Percentiles rank a stretch among this genome's conserved stretches.
These are phyloP conservation scores for Corynorhinus townsendii DNA, from an alignment of 2,113 vertebrate genomes.

Conservation along the genomic window DNA sequence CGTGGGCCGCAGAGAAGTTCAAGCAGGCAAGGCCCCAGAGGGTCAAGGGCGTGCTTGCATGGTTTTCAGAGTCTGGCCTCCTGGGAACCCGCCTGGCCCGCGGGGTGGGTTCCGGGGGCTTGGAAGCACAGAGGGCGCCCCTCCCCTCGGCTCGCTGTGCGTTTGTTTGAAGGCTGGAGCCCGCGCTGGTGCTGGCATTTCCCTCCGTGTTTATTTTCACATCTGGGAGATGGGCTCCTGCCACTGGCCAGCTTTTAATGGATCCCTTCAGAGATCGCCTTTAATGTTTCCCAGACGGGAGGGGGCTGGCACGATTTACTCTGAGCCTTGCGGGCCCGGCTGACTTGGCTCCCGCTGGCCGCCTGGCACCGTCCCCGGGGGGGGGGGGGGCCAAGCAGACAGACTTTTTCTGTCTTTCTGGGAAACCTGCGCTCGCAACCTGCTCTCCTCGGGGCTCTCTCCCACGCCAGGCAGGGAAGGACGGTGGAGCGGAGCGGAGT, in stretches of 20 bases:
- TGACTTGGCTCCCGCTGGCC: constrained; percentile 40
- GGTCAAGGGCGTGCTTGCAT: not conserved
- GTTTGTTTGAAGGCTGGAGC: constrained; percentile 33
- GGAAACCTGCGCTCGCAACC: constrained; percentile 55
- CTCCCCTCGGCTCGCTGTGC: constrained; percentile 14
- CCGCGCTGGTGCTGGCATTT: constrained; percentile 33
- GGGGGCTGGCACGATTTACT: not conserved
- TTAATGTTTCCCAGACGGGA: constrained; percentile 59
- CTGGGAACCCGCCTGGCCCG: not conserved
- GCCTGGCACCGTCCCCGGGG: constrained; percentile 38
- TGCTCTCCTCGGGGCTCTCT: constrained; percentile 46
- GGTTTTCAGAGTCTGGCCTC: not conserved
- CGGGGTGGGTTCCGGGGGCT: not conserved
- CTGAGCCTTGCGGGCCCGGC: constrained; percentile 33
- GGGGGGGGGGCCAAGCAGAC: constrained; percentile 48
- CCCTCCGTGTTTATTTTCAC: constrained; percentile 66
- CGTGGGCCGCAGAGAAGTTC: not conserved
- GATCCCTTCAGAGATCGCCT: constrained; percentile 53
- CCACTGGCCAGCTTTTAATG: not conserved
- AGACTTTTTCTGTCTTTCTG: constrained; percentile 71
- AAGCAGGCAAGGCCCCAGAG: not conserved
- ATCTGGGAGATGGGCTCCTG: constrained; percentile 50
- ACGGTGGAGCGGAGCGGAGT: not conserved
- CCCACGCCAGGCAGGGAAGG: not conserved
- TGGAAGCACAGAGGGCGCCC: not conserved